These are phyloP conservation scores for Hecatera dysodea DNA, from an alignment of 2,888 invertebrate species.

Conservation along the genomic window DNA sequence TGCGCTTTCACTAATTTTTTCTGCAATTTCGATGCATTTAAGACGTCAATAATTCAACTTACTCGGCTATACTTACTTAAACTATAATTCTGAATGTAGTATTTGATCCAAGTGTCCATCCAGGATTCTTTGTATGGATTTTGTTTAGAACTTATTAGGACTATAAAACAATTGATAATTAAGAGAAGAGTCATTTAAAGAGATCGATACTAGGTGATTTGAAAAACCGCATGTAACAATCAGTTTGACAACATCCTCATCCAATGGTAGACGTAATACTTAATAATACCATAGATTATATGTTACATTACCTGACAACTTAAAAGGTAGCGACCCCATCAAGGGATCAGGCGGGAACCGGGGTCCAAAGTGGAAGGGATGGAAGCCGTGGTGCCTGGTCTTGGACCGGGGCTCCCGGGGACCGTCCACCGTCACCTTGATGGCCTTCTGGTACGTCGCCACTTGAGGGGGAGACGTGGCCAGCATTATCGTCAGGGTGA, in stretches of 20 bases:
- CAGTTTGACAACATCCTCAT: no score
- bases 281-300: background rate
- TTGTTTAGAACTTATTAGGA: no score
- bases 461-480: slow-evolving; percentile 98
- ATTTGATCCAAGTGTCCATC: no score
- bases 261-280: background rate
- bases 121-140: no score
- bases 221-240: no score
- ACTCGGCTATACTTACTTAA: no score
- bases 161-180: no score
- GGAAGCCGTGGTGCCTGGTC: slow-evolving; percentile 96
- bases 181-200: no score
- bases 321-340: slow-evolving; percentile 95
- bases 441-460: slow-evolving; percentile 99
- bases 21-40: background rate
- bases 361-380: slow-evolving; percentile 97
- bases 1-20: background rate
- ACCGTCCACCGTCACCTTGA: slow-evolving; percentile 99
- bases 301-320: slow-evolving; percentile 93
- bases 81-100: no score
- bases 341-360: slow-evolving; percentile 96
- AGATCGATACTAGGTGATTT: no score
- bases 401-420: slow-evolving; percentile 99
- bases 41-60: no score
- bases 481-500: slow-evolving; percentile 98